Conservation (phyloP, 2,888 invertebrate species). For the Zhuqinia jingwanae region DNA sequence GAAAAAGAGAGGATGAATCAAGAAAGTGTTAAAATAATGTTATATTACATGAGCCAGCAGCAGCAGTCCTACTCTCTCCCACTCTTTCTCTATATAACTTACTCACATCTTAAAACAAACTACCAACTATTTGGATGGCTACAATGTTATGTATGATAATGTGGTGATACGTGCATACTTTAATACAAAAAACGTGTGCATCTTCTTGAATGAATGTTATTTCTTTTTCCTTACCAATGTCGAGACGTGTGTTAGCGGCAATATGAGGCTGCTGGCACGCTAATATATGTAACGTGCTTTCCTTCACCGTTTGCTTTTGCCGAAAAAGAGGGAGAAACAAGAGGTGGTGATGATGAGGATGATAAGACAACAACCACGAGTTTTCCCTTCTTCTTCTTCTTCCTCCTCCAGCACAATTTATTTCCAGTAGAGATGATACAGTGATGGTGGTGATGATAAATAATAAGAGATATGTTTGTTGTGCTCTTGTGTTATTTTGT, state of each 20-base stretch:
- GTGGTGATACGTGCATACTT: conserved; percentile 52
- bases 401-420: conserved; percentile 22
- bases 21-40: conserved; percentile 64
- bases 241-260: conserved; percentile 32
- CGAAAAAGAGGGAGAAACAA: neutral
- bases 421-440: neutral
- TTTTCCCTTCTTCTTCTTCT: conserved; percentile 1
- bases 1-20: conserved; percentile 31
- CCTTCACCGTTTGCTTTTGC: neutral
- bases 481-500: neutral
- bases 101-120: conserved; percentile 24
- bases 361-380: conserved; percentile 38
- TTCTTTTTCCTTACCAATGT: conserved; percentile 58
- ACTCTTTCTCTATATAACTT: conserved; percentile 31
- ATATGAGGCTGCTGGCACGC: conserved; percentile 22
- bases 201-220: conserved; percentile 8
- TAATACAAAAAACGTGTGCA: conserved; percentile 46
- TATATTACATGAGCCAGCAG: conserved; percentile 22
- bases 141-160: conserved; percentile 41
- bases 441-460: conserved; percentile 35
- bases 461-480: conserved; percentile 2
- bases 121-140: conserved; percentile 6
- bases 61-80: neutral
- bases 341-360: conserved; percentile 11
- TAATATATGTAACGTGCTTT: conserved; percentile 57